Conservation (phyloP, 2,113 vertebrate genomes). For the Sprattus sprattus region DNA sequence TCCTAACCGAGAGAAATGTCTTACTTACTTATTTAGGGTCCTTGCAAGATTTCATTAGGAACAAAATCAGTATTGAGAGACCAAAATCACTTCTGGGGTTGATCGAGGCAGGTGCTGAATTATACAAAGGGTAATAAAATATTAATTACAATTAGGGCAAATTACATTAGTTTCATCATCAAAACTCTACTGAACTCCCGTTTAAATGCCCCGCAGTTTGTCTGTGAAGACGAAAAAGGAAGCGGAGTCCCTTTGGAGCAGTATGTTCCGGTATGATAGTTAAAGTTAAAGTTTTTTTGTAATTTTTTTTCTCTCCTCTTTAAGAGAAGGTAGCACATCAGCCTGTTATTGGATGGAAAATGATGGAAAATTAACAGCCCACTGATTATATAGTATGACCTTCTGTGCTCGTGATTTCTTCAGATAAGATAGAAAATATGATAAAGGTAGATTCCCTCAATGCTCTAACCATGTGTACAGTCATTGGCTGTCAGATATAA, state of each 20-base stretch:
- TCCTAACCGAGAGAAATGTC: slow-evolving; percentile 15
- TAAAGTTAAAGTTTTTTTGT: background rate
- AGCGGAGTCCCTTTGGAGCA: slow-evolving; percentile 50
- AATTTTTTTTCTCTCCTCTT: background rate
- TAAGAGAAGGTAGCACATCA: background rate
- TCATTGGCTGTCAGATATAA: background rate
- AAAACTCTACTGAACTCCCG: background rate
- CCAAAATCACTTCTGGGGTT: slow-evolving; percentile 50
- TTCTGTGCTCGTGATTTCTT: background rate
- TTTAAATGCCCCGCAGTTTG: slow-evolving; percentile 40
- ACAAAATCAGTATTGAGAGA: slow-evolving; percentile 52
- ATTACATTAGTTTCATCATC: slow-evolving; percentile 13
- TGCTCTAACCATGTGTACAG: background rate
- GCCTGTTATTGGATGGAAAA: background rate
- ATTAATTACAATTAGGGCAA: slow-evolving; percentile 12
- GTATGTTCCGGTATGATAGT: slow-evolving; percentile 43
- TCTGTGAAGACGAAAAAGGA: slow-evolving; percentile 48
- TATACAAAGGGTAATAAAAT: slow-evolving; percentile 49
- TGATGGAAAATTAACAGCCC: background rate
- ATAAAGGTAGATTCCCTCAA: background rate
- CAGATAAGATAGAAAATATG: background rate
- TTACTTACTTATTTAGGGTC: slow-evolving; percentile 35
- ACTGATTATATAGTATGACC: background rate
- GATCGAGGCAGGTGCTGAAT: slow-evolving; percentile 41
- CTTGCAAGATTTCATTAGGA: slow-evolving; percentile 44